A percentile compares a stretch with the other conserved stretches of the same genome.
Conservation (phyloP, 2,113 vertebrate genomes). For the Centropus unirufus region DNA sequence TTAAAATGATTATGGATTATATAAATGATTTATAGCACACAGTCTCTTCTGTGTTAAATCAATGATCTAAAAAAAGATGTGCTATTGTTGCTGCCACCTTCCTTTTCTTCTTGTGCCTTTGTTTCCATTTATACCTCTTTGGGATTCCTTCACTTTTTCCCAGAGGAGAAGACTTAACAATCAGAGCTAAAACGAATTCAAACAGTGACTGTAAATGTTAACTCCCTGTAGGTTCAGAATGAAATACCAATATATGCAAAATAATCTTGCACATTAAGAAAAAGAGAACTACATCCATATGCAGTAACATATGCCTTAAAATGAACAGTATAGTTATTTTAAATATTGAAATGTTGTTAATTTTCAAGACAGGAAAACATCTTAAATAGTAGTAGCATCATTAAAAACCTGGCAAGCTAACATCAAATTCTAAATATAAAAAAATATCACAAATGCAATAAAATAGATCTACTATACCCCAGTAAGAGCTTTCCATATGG, state of each 20-base stretch:
- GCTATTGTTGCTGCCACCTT: neutral
- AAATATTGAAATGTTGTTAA: slow-evolving; percentile 19
- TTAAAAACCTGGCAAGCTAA: neutral
- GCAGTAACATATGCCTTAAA: slow-evolving; percentile 19
- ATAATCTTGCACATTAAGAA: neutral
- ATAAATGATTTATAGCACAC: neutral
- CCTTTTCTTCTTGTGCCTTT: slow-evolving; percentile 8
- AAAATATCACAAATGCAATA: neutral
- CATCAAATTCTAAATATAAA: neutral
- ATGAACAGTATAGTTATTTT: slow-evolving; percentile 34
- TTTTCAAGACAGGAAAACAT: neutral
- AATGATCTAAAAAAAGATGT: neutral
- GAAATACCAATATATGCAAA: slow-evolving; percentile 18
- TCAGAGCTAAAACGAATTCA: neutral
- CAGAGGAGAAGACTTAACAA: slow-evolving; percentile 12
- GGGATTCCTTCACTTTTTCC: neutral
- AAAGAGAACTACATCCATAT: slow-evolving; percentile 14
- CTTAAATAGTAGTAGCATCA: neutral
- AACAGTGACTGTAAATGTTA: neutral
- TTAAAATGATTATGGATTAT: neutral
- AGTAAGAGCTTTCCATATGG: neutral
- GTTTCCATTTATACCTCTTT: neutral
- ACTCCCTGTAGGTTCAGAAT: neutral
- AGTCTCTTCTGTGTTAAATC: neutral
- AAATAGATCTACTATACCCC: neutral